A percentile compares a stretch with the other conserved stretches of the same genome.
These are phyloP conservation scores for Urocitellus parryii DNA, from an alignment of 2,113 vertebrate species.

Conservation along the genomic window DNA sequence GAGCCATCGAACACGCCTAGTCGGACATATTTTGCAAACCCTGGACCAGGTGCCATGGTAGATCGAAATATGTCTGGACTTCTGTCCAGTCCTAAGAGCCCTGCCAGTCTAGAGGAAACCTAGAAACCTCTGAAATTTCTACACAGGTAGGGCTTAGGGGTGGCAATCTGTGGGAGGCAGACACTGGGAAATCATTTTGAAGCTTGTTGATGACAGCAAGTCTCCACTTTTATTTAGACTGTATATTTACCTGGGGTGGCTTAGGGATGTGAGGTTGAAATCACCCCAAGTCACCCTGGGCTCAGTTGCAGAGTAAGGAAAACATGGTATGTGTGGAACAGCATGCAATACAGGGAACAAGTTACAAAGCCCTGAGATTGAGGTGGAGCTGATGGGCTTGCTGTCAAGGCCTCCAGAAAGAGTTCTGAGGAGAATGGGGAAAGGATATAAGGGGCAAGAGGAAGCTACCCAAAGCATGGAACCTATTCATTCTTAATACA, in stretches of 20 bases:
- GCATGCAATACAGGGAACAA: neutral
- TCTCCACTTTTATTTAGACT: neutral
- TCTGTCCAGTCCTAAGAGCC: neutral
- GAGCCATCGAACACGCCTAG: neutral
- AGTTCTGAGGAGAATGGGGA: neutral
- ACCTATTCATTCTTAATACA: neutral
- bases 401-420: neutral
- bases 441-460: neutral
- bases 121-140: neutral
- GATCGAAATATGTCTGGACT: neutral
- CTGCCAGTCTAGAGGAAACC: neutral
- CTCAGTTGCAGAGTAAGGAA: neutral
- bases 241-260: neutral
- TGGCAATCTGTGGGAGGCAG: neutral
- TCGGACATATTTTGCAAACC: neutral
- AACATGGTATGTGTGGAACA: neutral
- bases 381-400: neutral
- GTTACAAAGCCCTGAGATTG: neutral
- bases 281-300: neutral
- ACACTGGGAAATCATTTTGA: neutral
- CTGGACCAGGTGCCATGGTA: neutral
- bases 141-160: neutral
- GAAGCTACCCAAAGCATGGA: neutral
- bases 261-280: neutral
- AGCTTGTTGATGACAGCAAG: neutral